Percentiles rank a stretch among this genome's conserved stretches.
Conservation (phyloP, 2,113 vertebrate genomes). For the Addax nasomaculatus region DNA sequence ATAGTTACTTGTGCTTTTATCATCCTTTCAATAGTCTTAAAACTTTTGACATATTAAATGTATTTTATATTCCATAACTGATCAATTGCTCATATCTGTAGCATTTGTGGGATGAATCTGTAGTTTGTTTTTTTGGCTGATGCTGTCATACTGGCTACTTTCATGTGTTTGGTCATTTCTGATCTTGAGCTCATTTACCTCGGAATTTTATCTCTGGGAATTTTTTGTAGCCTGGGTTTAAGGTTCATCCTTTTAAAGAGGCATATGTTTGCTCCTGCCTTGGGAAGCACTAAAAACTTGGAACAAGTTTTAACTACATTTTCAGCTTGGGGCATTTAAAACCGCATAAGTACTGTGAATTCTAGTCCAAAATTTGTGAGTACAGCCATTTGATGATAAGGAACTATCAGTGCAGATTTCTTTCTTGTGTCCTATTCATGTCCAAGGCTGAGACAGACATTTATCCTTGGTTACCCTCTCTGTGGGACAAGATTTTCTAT, state of each 20-base stretch:
- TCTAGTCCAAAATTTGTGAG: not conserved
- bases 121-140: not conserved
- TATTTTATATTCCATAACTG: not conserved
- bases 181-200: not conserved
- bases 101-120: not conserved
- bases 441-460: not conserved
- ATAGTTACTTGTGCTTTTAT: not conserved
- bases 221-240: not conserved
- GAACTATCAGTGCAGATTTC: not conserved
- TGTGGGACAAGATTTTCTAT: not conserved
- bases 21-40: not conserved
- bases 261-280: conserved; percentile 1
- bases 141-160: not conserved
- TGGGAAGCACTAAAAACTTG: not conserved
- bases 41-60: not conserved
- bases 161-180: not conserved
- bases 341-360: not conserved
- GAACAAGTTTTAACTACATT: not conserved
- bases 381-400: not conserved
- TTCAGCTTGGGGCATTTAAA: not conserved
- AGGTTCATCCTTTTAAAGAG: not conserved
- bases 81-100: not conserved
- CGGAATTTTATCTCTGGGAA: not conserved
- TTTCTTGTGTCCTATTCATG: not conserved
- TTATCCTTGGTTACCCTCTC: not conserved